A percentile compares a stretch with the other conserved stretches of the same genome.
phyloP scores from a whole-genome alignment of 2,113 vertebrate genomes.

The Sorex araneus region DNA sequence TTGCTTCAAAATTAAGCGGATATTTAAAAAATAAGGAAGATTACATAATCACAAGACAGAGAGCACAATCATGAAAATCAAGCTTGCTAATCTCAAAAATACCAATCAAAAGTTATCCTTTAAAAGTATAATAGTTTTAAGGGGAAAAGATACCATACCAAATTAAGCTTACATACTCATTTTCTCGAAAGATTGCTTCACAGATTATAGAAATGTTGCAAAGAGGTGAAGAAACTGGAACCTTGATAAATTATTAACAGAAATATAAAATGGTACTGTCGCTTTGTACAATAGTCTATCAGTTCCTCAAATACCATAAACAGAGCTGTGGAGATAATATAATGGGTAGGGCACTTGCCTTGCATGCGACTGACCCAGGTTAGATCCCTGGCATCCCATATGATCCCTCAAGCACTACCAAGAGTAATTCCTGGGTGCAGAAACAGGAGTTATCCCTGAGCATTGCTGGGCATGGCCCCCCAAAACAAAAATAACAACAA shows the following conservation, averaged over 20 bases:
- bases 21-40: slow-evolving; percentile 2
- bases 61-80: slow-evolving; percentile 20
- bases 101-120: slow-evolving; percentile 11
- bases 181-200: neutral
- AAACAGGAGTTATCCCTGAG: too few relatives aligned
- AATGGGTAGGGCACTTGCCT: too few relatives aligned
- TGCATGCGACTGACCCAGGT: too few relatives aligned
- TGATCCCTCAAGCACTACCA: too few relatives aligned
- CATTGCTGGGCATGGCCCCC: too few relatives aligned
- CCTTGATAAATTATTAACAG: neutral
- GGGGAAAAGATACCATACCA: neutral
- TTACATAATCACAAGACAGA: slow-evolving; percentile 49
- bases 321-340: too few relatives aligned
- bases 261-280: neutral
- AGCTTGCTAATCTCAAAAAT: neutral
- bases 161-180: slow-evolving; percentile 30
- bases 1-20: slow-evolving; percentile 47
- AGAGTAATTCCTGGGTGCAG: too few relatives aligned
- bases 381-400: too few relatives aligned
- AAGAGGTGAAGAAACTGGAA: slow-evolving; percentile 18
- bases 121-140: slow-evolving; percentile 45
- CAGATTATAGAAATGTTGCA: neutral
- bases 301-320: neutral
- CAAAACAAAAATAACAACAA: too few relatives aligned
- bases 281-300: neutral